These are phyloP conservation scores for Fistularia commersonii DNA, from an alignment of 2,797 vertebrate genomes.

Conservation along the genomic window DNA sequence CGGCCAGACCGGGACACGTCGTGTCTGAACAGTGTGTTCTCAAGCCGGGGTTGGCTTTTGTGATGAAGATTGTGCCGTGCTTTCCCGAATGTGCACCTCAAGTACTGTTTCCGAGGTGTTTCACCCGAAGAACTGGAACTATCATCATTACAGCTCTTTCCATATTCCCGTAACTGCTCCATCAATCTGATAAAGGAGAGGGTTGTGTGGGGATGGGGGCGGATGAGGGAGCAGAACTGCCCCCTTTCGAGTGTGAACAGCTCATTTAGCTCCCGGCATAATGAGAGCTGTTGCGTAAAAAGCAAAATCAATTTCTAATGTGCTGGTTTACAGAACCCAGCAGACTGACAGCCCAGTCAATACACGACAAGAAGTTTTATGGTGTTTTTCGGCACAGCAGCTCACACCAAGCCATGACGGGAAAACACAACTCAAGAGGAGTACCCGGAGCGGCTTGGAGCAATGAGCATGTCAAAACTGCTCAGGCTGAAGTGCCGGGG, in stretches of 20 bases:
- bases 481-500: slow-evolving; percentile 29
- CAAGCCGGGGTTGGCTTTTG: too few species aligned
- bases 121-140: slow-evolving; percentile 39
- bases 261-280: slow-evolving; percentile 53
- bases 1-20: too few species aligned
- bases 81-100: too few species aligned
- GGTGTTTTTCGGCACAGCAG: slow-evolving; percentile 30
- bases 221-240: neutral
- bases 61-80: too few species aligned
- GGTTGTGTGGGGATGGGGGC: too few species aligned
- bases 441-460: slow-evolving; percentile 15
- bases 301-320: slow-evolving; percentile 60
- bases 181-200: slow-evolving; percentile 41
- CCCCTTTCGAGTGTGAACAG: slow-evolving; percentile 1
- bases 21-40: too few species aligned
- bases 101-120: too few species aligned
- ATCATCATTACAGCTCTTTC: slow-evolving; percentile 28
- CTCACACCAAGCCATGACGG: slow-evolving; percentile 47
- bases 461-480: slow-evolving; percentile 38
- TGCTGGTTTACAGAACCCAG: slow-evolving; percentile 45
- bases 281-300: slow-evolving; percentile 52
- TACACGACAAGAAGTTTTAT: slow-evolving; percentile 61
- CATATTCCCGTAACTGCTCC: slow-evolving; percentile 49
- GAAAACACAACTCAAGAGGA: slow-evolving; percentile 15
- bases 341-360: slow-evolving; percentile 52